Conservation (phyloP, 2,888 invertebrate genomes). For the Pharmacophagus antenor region DNA sequence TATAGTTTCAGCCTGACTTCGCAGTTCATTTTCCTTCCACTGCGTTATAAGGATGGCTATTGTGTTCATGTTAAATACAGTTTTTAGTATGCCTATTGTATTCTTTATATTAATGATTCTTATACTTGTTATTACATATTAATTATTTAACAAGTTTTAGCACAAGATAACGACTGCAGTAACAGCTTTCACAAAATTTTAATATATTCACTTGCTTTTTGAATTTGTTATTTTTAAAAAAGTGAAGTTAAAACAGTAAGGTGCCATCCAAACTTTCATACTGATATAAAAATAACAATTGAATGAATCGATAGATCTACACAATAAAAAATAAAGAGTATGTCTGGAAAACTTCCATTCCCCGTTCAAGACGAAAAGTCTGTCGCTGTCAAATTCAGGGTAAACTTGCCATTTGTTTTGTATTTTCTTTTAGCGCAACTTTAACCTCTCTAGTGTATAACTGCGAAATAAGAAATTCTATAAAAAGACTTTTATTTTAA, state of each 20-base stretch:
- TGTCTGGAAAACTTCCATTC: conserved; percentile 40
- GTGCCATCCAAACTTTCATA: background rate
- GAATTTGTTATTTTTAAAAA: conserved; percentile 13
- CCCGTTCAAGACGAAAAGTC: conserved; percentile 45
- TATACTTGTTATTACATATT: background rate
- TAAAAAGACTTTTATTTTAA: background rate
- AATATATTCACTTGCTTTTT: conserved; percentile 10
- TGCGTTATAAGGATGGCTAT: conserved; percentile 38
- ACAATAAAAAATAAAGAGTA: background rate
- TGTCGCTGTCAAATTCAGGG: conserved; percentile 69
- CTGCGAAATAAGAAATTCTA: too few species aligned
- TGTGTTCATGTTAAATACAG: background rate
- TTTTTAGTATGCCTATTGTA: background rate
- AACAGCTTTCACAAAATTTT: conserved; percentile 14
- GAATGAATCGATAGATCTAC: background rate
- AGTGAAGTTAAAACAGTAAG: background rate
- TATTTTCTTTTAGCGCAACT: conserved; percentile 46
- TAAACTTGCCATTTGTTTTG: conserved; percentile 52
- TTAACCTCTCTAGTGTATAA: conserved; percentile 30
- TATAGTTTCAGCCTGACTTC: conserved; percentile 56
- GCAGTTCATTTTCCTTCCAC: conserved; percentile 68
- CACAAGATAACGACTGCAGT: conserved; percentile 42
- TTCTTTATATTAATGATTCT: background rate
- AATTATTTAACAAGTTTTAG: conserved; percentile 56
- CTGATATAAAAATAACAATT: background rate